phyloP scores from a whole-genome alignment of 1,140 invertebrate genomes.

The Hesperophylax magnus region DNA sequence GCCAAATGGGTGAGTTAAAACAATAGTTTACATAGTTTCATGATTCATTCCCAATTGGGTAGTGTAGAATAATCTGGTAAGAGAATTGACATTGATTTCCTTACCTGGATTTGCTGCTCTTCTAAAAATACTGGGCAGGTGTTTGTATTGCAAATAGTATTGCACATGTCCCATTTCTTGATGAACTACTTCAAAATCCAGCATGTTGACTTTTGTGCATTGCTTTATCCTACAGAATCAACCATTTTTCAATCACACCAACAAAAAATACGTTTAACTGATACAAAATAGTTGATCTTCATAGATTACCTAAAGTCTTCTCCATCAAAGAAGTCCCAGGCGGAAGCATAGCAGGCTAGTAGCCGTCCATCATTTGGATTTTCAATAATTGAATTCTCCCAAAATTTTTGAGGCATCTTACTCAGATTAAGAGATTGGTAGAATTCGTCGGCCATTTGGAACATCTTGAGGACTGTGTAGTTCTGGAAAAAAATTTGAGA shows the following conservation, averaged over 20 bases:
- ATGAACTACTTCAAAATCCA: constrained; percentile 73
- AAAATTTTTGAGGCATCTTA: constrained; percentile 85
- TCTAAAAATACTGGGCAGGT: constrained; percentile 76
- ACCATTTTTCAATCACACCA: not conserved
- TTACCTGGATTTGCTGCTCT: constrained; percentile 81
- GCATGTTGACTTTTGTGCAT: constrained; percentile 67
- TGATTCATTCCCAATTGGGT: too few relatives aligned
- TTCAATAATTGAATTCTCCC: constrained; percentile 85
- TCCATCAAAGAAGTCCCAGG: constrained; percentile 91
- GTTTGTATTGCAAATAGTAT: constrained; percentile 81
- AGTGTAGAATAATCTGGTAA: too few relatives aligned
- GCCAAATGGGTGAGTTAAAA: too few relatives aligned
- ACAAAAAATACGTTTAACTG: too few relatives aligned
- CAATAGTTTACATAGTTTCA: too few relatives aligned
- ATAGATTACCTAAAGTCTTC: constrained; percentile 81
- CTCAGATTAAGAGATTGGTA: constrained; percentile 88
- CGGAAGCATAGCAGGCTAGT: constrained; percentile 91
- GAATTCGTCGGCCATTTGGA: constrained; percentile 87
- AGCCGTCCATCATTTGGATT: constrained; percentile 82
- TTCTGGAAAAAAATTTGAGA: constrained; percentile 65
- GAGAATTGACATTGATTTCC: too few relatives aligned
- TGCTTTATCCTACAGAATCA: constrained; percentile 66
- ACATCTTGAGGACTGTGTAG: constrained; percentile 83
- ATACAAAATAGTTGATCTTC: too few relatives aligned
- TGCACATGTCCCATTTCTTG: constrained; percentile 87